Evolutionary conservation across 2,888 invertebrate genomes (phyloP), one percentile per base, ranked within the genome.

Genomic region (Deroplatys truncata): DNA sequence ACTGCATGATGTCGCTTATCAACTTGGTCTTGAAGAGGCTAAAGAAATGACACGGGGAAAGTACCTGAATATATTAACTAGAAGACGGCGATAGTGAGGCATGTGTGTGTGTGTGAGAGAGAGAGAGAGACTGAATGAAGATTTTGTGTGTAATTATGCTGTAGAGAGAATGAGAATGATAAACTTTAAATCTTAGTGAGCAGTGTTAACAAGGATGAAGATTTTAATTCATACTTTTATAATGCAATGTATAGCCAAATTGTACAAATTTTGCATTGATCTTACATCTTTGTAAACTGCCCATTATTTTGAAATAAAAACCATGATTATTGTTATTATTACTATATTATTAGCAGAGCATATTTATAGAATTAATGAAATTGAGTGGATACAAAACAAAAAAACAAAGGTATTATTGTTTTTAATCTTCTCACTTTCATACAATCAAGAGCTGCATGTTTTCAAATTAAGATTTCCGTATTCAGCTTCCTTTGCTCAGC

Each of bases 21-120:
- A 98, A 92, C 94, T 99, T 56, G 99, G 99, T 5, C 94, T 98
- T 28, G 98, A 98, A 93, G 99, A 99, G 94, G 97, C 98, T 0
- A 98, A 98, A 93, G 99, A 99, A 94, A 98, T 99, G 97, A 98
- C 98, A 0, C 94, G 99, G 92, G 99, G 98, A 84, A 98, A 98
- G 94, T 98, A 98, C 93, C 95, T 99, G 91, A 98, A 98, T 93
- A 97, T 95, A 29, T 89, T 91, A 28, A 90, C 86, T 29, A 29
- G 84, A 84, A 86, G 86, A 28, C 86, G 84, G 29, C 89, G 89
- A 87, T 89, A 86, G 84, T 85, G 25, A 28, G 28, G 43, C 9
- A 7, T 35, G 43, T 43, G 43, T 43, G 13, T 13, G 13, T 84
- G 84, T 84, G n/a, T 84, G 84, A 13, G 84, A 16, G 28, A 83